These are phyloP conservation scores for Tricholauxania praeusta DNA, from an alignment of 2,888 invertebrate species.

Conservation along the genomic window DNA sequence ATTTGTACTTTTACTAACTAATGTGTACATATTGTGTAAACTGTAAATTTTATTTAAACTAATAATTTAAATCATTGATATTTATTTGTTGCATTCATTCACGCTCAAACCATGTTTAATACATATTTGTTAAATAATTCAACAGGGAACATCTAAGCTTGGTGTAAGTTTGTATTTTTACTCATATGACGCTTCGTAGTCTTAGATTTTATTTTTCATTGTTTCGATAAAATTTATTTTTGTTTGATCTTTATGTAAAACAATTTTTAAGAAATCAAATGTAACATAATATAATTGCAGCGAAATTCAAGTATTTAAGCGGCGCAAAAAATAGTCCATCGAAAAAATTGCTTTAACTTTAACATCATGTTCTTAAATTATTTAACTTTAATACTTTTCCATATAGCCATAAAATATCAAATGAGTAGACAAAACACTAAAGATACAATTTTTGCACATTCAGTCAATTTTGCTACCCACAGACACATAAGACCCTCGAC, in stretches of 20 bases:
- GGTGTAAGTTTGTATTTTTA: constrained; percentile 79
- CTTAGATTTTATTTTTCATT: neutral
- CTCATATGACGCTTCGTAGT: constrained; percentile 40
- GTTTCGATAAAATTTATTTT: too few relatives aligned
- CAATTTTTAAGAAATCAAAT: too few relatives aligned
- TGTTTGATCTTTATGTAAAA: too few relatives aligned
- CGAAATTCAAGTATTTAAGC: too few relatives aligned
- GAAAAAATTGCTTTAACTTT: neutral
- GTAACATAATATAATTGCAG: too few relatives aligned
- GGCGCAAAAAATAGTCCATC: too few relatives aligned
- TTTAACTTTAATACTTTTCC: too few relatives aligned
- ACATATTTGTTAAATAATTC: constrained; percentile 47
- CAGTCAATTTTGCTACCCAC: too few relatives aligned
- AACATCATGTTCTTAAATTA: too few relatives aligned
- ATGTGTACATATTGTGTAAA: constrained; percentile 24
- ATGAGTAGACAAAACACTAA: too few relatives aligned
- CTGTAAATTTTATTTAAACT: constrained; percentile 44
- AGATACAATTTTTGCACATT: too few relatives aligned
- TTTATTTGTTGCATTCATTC: constrained; percentile 41
- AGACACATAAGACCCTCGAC: neutral
- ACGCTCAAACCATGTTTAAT: constrained; percentile 46
- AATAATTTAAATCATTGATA: constrained; percentile 40
- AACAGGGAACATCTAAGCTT: constrained; percentile 90
- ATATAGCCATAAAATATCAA: too few relatives aligned
- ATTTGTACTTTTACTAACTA: constrained; percentile 8